Evolutionary conservation across 2,113 vertebrate species (phyloP).

Genomic region (Mormoops blainvillei): DNA sequence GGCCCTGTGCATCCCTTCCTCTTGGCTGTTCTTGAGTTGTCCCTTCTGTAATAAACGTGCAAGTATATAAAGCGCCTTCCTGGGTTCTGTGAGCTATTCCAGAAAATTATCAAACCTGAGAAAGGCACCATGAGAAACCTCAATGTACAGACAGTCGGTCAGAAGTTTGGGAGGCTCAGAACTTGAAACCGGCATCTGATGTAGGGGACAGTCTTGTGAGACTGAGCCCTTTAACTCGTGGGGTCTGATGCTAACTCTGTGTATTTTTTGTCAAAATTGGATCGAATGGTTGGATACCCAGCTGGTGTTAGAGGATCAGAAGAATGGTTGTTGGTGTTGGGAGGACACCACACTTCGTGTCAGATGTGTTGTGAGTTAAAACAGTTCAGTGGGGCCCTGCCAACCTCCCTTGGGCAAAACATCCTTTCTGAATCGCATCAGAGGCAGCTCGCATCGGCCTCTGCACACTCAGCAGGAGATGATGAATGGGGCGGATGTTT

Average conservation of each 20-base stretch:
- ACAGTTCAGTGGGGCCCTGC: background rate
- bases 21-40: no score
- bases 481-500: background rate
- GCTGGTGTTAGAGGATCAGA: background rate
- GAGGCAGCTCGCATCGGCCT: background rate
- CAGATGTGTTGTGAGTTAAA: background rate
- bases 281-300: background rate
- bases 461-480: background rate
- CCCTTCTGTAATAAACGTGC: background rate
- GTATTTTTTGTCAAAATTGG: background rate
- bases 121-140: background rate
- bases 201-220: background rate
- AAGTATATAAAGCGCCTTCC: background rate
- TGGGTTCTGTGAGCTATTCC: background rate
- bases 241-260: background rate
- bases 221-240: background rate
- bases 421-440: background rate
- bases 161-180: background rate
- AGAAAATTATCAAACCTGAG: background rate
- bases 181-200: background rate
- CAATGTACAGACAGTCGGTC: accelerated
- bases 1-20: background rate
- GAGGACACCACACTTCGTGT: background rate
- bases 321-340: background rate
- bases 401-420: background rate